A percentile compares a stretch with the other conserved stretches of the same genome.
Conservation (phyloP, 2,113 vertebrate species). For the Bos indicus region DNA sequence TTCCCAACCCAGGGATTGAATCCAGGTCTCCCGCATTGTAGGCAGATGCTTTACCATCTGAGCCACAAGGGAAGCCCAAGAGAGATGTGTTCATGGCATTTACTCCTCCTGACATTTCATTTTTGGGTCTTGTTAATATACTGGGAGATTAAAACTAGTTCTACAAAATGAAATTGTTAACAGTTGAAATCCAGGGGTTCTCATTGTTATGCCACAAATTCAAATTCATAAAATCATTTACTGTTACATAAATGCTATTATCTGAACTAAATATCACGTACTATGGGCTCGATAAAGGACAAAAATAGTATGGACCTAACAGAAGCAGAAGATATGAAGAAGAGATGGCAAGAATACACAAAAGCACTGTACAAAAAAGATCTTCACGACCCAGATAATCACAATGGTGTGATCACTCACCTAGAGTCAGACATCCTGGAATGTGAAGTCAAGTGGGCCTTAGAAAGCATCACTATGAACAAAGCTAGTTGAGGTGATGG, state of each 20-base stretch:
- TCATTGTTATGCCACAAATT: neutral
- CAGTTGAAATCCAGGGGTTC: neutral
- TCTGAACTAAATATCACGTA: neutral
- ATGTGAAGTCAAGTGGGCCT: too few species aligned
- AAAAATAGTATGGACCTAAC: too few species aligned
- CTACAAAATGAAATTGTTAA: neutral
- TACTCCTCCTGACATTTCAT: neutral
- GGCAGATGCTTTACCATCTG: neutral
- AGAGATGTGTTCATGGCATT: neutral
- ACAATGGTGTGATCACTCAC: too few species aligned
- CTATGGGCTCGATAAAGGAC: too few species aligned
- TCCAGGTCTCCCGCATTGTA: fast-evolving
- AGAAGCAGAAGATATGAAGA: too few species aligned
- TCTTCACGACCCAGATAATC: too few species aligned
- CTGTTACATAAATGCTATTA: neutral
- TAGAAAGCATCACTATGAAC: too few species aligned
- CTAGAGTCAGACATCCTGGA: too few species aligned
- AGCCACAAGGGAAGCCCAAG: neutral
- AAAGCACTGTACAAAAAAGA: too few species aligned
- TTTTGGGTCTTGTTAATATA: neutral
- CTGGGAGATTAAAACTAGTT: neutral
- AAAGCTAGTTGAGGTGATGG: too few species aligned
- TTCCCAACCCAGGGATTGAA: neutral
- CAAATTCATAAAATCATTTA: neutral
- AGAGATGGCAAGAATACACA: too few species aligned